Evolutionary conservation across 2,888 invertebrate species (phyloP), one percentile per base, ranked within the genome.

Genomic region (Archips xylosteana): DNA sequence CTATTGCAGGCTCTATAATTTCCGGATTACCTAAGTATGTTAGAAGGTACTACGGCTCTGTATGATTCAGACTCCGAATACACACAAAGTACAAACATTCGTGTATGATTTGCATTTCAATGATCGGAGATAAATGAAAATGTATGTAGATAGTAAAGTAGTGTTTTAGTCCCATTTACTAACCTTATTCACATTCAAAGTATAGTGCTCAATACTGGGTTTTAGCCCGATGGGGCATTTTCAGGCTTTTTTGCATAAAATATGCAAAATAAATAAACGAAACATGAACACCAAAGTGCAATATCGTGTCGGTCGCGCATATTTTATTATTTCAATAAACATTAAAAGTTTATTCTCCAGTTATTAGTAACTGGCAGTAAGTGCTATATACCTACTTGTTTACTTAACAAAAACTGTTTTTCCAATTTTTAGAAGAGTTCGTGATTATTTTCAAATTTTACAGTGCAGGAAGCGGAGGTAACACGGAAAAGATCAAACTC

Each of bases 271-370:
- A 32, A 23, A 57, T 57, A 57, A 63, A 63, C 45, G 47, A 63
- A 34, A 13, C 32, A 63, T 60, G 60, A 64, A 36, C 23, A 49
- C 66, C 42, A 12, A 60, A 66, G 45, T 71, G 60, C 54, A 54
- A 62, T 67, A 63, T 45, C 72, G 10, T 68, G 54, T 51, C n/a
- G 8, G 15, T 57, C 62, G 45, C 36, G 34, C 15, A 45, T 3
- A 54, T 66, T 66, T 54, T 10, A 34, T 66, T 66, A n/a, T 66
- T 54, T 66, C 54, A 66, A 54, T 66, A 66, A 66, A 66, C 57
- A 57, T 42, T 13, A 36, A 68, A 34, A 60, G 36, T 36, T 69
- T 60, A 47, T 36, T 15, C 36, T 60, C 12, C 60, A 45, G 12
- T 45, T 62, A 15, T 39, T 61, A 61, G 15, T 23, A 45, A 62